Evolutionary conservation across 1,140 invertebrate genomes (phyloP).

Genomic region (Oppia nitens): DNA sequence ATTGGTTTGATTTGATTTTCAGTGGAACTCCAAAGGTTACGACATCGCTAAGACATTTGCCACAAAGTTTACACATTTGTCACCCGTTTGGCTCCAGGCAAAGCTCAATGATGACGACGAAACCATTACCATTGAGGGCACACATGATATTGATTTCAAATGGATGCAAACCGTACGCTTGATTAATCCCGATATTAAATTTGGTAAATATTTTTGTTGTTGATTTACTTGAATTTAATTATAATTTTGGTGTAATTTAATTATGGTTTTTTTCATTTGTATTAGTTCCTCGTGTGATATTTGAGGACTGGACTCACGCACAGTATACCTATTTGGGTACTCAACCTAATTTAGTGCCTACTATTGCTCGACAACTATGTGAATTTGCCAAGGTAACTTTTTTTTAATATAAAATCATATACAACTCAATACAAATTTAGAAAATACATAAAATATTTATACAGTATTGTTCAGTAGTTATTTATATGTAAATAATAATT

Average conservation of each 20-base stretch:
- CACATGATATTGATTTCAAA: conserved; percentile 50
- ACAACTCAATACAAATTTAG: conserved; percentile 8
- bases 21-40: conserved; percentile 93
- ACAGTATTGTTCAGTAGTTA: too few relatives aligned
- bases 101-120: conserved; percentile 36
- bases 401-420: background rate
- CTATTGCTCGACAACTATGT: conserved; percentile 16
- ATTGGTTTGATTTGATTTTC: conserved; percentile 25
- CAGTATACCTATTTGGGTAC: conserved; percentile 15
- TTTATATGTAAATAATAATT: too few relatives aligned
- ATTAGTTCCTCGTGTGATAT: conserved; percentile 55
- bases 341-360: conserved; percentile 4
- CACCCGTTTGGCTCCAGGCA: conserved; percentile 85
- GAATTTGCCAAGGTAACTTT: conserved; percentile 20
- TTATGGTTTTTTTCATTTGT: too few relatives aligned
- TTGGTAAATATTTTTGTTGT: conserved; percentile 23
- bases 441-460: too few relatives aligned
- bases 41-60: conserved; percentile 77
- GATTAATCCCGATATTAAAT: conserved; percentile 24
- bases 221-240: conserved; percentile 2
- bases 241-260: too few relatives aligned
- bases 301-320: conserved; percentile 55
- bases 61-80: conserved; percentile 72
- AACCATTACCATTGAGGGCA: conserved; percentile 31
- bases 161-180: conserved; percentile 55